Conservation (phyloP, 2,113 vertebrate genomes). For the Psilopsiagon aurifrons region DNA sequence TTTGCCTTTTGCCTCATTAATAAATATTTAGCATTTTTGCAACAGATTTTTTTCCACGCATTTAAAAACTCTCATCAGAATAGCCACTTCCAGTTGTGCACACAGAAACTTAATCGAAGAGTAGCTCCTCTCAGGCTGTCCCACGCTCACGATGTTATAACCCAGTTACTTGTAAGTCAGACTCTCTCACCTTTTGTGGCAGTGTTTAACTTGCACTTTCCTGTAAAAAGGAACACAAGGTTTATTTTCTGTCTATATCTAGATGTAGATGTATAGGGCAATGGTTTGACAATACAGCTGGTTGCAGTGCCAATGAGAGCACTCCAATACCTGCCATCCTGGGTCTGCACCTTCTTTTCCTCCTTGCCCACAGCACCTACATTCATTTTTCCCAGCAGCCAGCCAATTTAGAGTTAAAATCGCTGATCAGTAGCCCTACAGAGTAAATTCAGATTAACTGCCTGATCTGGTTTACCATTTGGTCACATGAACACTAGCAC, state of each 20-base stretch:
- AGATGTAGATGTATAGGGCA: background rate
- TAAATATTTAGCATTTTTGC: background rate
- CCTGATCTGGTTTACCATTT: background rate
- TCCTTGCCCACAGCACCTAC: background rate
- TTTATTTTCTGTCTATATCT: slow-evolving; percentile 13
- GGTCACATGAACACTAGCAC: background rate
- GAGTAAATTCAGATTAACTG: background rate
- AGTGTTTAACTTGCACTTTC: background rate
- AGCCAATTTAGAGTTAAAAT: background rate
- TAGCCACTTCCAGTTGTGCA: background rate
- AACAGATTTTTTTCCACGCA: background rate
- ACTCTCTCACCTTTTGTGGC: background rate
- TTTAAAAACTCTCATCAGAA: background rate
- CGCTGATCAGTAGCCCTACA: background rate
- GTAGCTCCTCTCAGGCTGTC: background rate
- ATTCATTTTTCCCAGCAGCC: background rate
- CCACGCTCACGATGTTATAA: background rate
- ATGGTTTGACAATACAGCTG: background rate
- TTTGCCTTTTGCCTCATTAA: background rate
- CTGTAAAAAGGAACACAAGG: background rate
- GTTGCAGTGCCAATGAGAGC: background rate
- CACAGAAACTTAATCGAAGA: background rate
- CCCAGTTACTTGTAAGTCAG: background rate
- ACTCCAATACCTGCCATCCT: background rate
- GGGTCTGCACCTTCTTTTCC: background rate